Evolutionary conservation across 2,113 vertebrate genomes (phyloP), one percentile per base, ranked within the genome.

Genomic region (Peromyscus leucopus): DNA sequence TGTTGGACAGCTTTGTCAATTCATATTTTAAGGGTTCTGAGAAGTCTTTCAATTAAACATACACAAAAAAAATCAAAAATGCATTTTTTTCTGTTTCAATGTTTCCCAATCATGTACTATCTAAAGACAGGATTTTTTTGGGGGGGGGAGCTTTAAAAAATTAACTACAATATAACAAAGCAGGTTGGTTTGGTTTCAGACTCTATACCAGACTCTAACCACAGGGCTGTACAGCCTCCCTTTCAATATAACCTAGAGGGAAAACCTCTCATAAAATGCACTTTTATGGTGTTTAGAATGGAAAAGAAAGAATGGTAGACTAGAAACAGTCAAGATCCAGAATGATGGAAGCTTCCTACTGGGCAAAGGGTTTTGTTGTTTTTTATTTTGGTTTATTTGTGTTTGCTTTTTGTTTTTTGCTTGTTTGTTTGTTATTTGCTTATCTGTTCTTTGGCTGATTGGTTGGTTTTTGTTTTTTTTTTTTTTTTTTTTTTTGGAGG

Each of bases 31-130:
- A 96, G 80, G 46, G 59, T 48, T 94, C 59, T 83, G 42, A 86
- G 61, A 95, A 91, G 22, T 67, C 28, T 94, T 88, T 65, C 13
- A 90, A 90, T 85, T 96, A 94, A 95, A 97, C 85, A 69, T 16
- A 88, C 65, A 67, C 12, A 84, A 84, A n/a, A 61, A 12, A 36
- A 79, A 42, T 16, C 67, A 86, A 91, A 80, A 61, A 21, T 75
- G 87, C 26, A 28, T 93, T 69, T 61, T 61, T 80, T 71, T 89
- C 67, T 71, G 9, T 75, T 94, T 94, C 42, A 75, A 1, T 95
- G 33, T 95, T 96, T 88, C 33, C 51, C 71, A 90, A 51, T 80
- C 12, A 75, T 69, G 83, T 55, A 51, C 21, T 59, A 65, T 95
- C 15, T 86, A 74, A 46, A 28, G n/a, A 48, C 9, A 22, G 39